Conservation (phyloP, 2,888 invertebrate species). For the Pachycephus smyrnensis region DNA sequence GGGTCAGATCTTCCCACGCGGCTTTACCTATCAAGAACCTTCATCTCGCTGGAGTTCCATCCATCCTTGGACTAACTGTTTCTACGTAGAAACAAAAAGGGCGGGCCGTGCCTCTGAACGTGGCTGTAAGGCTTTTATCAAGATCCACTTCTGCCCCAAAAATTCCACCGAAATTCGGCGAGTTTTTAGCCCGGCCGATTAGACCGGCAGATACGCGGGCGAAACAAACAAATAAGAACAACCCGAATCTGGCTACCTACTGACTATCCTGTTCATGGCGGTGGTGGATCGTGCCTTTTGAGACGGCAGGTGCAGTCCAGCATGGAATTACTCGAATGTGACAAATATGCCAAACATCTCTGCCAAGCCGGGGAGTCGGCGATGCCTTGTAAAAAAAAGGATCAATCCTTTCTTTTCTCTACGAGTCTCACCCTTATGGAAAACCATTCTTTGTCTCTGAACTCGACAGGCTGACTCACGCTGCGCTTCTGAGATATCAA, state of each 20-base stretch:
- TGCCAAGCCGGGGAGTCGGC: constrained; percentile 10
- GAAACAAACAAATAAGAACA: constrained; percentile 61
- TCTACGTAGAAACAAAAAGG: constrained; percentile 29
- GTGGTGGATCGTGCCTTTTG: background rate
- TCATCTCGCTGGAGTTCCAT: constrained; percentile 24
- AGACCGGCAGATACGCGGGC: constrained; percentile 55
- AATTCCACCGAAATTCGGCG: constrained; percentile 57
- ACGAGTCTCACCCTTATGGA: background rate
- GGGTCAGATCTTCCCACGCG: constrained; percentile 2
- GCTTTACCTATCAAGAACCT: constrained; percentile 24
- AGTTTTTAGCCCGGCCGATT: constrained; percentile 54
- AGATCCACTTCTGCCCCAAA: constrained; percentile 54
- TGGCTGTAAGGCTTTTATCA: constrained; percentile 48
- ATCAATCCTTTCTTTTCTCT: background rate
- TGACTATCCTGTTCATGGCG: constrained; percentile 12
- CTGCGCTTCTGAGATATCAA: no score
- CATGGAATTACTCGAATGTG: constrained; percentile 62
- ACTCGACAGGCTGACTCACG: no score
- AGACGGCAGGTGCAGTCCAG: constrained; percentile 54
- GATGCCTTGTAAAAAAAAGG: background rate
- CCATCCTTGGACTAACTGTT: constrained; percentile 36
- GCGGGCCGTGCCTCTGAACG: constrained; percentile 14
- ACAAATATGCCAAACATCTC: constrained; percentile 61
- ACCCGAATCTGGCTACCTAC: constrained; percentile 40
- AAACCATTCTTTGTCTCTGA: background rate